A percentile compares a stretch with the other conserved stretches of the same genome.
phyloP scores from a whole-genome alignment of 2,888 invertebrate genomes.

The Halictus quadricinctus region DNA sequence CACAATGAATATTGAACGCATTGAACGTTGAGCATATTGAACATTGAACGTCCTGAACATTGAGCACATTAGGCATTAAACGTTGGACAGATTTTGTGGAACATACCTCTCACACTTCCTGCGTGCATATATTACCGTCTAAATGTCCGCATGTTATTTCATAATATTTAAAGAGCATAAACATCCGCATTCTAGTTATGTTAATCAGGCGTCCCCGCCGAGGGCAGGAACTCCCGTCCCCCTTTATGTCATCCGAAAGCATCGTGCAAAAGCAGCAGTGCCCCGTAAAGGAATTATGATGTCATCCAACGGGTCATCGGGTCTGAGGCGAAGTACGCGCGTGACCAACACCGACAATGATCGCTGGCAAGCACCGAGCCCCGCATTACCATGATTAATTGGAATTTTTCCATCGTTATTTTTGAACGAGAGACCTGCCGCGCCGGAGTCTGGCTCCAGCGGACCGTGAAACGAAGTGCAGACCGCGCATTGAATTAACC shows the following conservation, averaged over 20 bases:
- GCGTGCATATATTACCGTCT: too few relatives aligned
- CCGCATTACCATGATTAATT: conserved; percentile 22
- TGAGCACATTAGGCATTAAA: too few relatives aligned
- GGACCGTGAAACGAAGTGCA: background rate
- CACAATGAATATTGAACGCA: too few relatives aligned
- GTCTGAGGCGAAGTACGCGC: conserved; percentile 46
- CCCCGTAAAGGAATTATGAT: conserved; percentile 54
- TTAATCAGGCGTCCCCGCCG: background rate
- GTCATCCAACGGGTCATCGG: conserved; percentile 46
- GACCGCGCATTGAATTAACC: conserved; percentile 2
- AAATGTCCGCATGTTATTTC: background rate
- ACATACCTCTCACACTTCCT: too few relatives aligned
- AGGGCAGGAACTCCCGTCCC: background rate
- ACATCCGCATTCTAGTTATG: background rate
- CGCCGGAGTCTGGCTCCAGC: background rate
- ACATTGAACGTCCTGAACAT: too few relatives aligned
- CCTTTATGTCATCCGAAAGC: conserved; percentile 39
- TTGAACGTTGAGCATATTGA: too few relatives aligned
- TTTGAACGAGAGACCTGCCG: background rate
- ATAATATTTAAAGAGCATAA: background rate
- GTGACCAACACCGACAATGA: conserved; percentile 40
- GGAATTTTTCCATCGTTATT: background rate
- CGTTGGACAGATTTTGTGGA: too few relatives aligned
- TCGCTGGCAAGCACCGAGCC: background rate
- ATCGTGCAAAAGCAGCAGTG: conserved; percentile 25